Conservation (phyloP, 1,140 invertebrate species). For the Papilio xuthus region DNA sequence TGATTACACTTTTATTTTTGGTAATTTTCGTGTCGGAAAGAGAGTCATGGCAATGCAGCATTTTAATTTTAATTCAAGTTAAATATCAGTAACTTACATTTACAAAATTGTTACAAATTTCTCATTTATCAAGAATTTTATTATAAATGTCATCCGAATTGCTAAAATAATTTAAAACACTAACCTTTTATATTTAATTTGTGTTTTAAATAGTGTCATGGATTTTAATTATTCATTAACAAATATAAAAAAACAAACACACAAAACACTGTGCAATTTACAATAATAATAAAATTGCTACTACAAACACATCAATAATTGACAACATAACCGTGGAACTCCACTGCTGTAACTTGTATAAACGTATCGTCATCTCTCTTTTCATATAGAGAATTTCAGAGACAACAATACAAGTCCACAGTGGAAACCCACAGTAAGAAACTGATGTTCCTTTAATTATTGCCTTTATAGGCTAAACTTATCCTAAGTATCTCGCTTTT, state of each 20-base stretch:
- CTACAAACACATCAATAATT: slow-evolving; percentile 49
- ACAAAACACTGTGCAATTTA: slow-evolving; percentile 15
- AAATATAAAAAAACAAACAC: slow-evolving; percentile 1
- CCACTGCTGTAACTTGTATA: no score
- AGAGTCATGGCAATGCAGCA: neutral
- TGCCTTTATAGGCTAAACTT: slow-evolving; percentile 47
- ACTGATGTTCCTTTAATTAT: slow-evolving; percentile 52
- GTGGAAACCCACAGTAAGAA: slow-evolving; percentile 42
- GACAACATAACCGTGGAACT: slow-evolving; percentile 41
- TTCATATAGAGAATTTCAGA: no score
- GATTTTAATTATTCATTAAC: neutral
- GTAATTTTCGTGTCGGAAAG: neutral
- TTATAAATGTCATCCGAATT: neutral
- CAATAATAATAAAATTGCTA: slow-evolving; percentile 6
- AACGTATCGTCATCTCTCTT: no score
- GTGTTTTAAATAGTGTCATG: slow-evolving; percentile 18
- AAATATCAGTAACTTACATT: neutral
- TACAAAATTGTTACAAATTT: neutral
- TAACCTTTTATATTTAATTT: neutral
- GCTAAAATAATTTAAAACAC: neutral
- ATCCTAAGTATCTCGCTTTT: slow-evolving; percentile 42
- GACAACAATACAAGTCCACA: no score
- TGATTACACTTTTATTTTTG: neutral
- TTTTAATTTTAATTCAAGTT: neutral
- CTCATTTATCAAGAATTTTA: neutral